Conservation (phyloP, 2,888 invertebrate genomes). For the Drosophila pegasa region DNA sequence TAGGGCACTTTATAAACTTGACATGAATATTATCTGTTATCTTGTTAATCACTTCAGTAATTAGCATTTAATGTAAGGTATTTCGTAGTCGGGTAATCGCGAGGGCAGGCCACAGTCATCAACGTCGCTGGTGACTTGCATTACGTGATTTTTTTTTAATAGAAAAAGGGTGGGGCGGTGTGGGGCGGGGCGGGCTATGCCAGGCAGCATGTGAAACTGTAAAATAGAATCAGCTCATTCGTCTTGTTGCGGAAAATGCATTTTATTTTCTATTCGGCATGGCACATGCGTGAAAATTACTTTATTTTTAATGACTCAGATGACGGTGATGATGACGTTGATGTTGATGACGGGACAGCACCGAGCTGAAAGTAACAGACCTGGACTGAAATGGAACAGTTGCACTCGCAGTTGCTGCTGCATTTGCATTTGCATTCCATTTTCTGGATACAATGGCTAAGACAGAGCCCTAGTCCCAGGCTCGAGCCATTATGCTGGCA, state of each 20-base stretch:
- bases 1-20: neutral
- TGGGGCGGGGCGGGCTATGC: neutral
- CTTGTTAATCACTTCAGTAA: neutral
- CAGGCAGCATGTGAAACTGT: constrained; percentile 57
- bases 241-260: constrained; percentile 80
- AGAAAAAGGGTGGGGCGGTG: no score
- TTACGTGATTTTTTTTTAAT: constrained; percentile 38
- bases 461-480: constrained; percentile 35
- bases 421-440: constrained; percentile 54
- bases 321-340: constrained; percentile 17
- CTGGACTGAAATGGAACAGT: constrained; percentile 59
- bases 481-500: constrained; percentile 47
- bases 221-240: constrained; percentile 80
- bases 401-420: constrained; percentile 19
- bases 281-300: constrained; percentile 80
- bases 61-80: constrained; percentile 20
- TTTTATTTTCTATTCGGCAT: constrained; percentile 72
- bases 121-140: constrained; percentile 47
- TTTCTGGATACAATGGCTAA: constrained; percentile 58
- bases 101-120: constrained; percentile 8
- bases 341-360: constrained; percentile 21
- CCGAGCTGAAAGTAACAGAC: constrained; percentile 21
- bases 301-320: constrained; percentile 78
- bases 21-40: neutral
- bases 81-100: constrained; percentile 6